Evolutionary conservation across 2,888 invertebrate genomes (phyloP).

Genomic region (Patella depressa): DNA sequence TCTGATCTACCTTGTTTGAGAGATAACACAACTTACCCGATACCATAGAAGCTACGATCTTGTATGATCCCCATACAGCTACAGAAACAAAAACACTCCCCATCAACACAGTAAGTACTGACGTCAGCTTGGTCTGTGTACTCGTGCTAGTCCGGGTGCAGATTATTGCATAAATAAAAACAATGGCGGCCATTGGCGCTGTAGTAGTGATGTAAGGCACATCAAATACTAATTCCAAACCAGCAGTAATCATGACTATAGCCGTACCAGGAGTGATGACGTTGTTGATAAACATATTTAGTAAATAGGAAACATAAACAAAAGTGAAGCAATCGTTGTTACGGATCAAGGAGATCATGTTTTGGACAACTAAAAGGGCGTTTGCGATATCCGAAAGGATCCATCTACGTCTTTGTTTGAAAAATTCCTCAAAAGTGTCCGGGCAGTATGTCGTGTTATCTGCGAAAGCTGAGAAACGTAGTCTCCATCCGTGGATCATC

Average conservation of each 20-base stretch:
- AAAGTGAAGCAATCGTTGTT: constrained; percentile 52
- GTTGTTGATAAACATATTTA: constrained; percentile 53
- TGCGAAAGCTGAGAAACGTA: constrained; percentile 52
- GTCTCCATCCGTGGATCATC: constrained; percentile 56
- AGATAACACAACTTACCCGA: constrained; percentile 28
- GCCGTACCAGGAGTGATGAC: constrained; percentile 51
- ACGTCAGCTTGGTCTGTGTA: constrained; percentile 34
- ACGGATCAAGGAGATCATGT: constrained; percentile 42
- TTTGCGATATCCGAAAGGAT: constrained; percentile 54
- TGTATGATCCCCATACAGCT: constrained; percentile 42
- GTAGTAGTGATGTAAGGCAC: constrained; percentile 46
- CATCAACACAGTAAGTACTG: constrained; percentile 35
- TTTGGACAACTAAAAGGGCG: constrained; percentile 47
- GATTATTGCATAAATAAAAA: constrained; percentile 40
- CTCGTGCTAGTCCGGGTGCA: constrained; percentile 36
- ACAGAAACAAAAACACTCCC: constrained; percentile 39
- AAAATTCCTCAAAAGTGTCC: constrained; percentile 50
- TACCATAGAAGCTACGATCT: constrained; percentile 37
- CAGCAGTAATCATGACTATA: constrained; percentile 50
- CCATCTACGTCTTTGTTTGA: constrained; percentile 52
- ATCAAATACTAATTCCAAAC: constrained; percentile 48
- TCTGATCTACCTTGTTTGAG: neutral
- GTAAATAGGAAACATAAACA: constrained; percentile 47
- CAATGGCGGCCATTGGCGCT: constrained; percentile 35
- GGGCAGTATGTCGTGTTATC: constrained; percentile 55